Evolutionary conservation across 2,888 invertebrate species (phyloP), one percentile per base, ranked within the genome.

Genomic region (Spicauda simplicius): DNA sequence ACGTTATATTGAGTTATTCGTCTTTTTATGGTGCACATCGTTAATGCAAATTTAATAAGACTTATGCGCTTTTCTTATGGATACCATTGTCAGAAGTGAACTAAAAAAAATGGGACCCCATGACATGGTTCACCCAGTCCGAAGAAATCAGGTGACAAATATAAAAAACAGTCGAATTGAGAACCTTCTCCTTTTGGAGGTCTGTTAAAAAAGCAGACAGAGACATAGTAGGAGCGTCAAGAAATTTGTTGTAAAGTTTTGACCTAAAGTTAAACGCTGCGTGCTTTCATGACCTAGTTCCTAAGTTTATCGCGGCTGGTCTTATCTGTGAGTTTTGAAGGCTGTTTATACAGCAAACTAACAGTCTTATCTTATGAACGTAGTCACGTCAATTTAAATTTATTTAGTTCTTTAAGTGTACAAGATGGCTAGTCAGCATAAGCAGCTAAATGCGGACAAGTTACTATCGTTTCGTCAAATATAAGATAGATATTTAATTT

Each of bases 201-300:
- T n/a, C n/a, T n/a, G n/a, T n/a, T n/a, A n/a, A 37, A 12, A 37
- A 37, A 12, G 11, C 12, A 11, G 37, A 37, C 12, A 37, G 37
- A 37, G 37, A 37, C 12, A 37, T 37, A 37, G 12, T 37, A 12
- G 37, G 12, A 37, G 37, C 37, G 37, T 37, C 37, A 45, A 45
- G n/a, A 45, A n/a, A 45, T 14, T 41, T 14, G n/a, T 45, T 45
- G 14, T 5, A 45, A 37, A 52, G 37, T 48, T 50, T 37, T 52
- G 37, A 52, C 20, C 16, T 64, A 57, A 41, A 52, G 30, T 18
- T 57, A 10, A 63, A 48, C 16, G 50, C 64, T 64, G 57, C 57
- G 64, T 64, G 64, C 58, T 58, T 52, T 53, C 57, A 25, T 50
- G 65, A 65, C 65, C 65, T 20, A 45, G 41, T 65, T 58, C 58